Percentiles rank a stretch among this genome's conserved stretches.
These are phyloP conservation scores for Maniola hyperantus DNA, from an alignment of 2,888 invertebrate genomes.

Conservation along the genomic window DNA sequence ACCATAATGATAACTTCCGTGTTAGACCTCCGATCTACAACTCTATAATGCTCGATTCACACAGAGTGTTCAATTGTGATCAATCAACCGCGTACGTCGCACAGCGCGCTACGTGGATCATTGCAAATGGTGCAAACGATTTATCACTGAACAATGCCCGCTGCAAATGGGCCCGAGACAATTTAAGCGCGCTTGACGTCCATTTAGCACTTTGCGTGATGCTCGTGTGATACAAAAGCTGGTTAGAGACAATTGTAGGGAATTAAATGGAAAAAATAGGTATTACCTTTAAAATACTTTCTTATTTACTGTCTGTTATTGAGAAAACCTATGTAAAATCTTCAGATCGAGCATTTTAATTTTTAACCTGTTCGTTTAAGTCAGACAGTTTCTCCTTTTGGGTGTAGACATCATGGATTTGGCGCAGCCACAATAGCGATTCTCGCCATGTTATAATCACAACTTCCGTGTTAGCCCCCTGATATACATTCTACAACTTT, in stretches of 20 bases:
- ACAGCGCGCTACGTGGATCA: constrained; percentile 28
- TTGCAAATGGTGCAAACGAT: constrained; percentile 42
- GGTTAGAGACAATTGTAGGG: neutral
- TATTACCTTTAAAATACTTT: no score
- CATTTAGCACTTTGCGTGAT: constrained; percentile 36
- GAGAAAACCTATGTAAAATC: no score
- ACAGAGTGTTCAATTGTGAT: constrained; percentile 19
- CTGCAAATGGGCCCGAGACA: constrained; percentile 44
- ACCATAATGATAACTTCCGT: no score
- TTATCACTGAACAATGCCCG: constrained; percentile 42
- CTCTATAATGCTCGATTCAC: constrained; percentile 8
- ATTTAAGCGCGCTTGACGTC: constrained; percentile 40
- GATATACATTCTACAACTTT: constrained; percentile 3
- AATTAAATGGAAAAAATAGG: no score
- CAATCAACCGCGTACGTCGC: constrained; percentile 35
- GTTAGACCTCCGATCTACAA: neutral
- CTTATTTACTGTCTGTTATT: no score
- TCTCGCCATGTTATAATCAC: no score
- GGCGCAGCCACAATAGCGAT: no score
- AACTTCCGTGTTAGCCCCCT: no score
- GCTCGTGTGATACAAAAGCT: constrained; percentile 12
- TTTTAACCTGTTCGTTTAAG: no score
- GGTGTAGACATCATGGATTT: no score
- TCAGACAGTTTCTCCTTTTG: no score
- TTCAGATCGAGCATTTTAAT: no score